phyloP scores from a whole-genome alignment of 2,113 vertebrate genomes.

The Nymphicus hollandicus region DNA sequence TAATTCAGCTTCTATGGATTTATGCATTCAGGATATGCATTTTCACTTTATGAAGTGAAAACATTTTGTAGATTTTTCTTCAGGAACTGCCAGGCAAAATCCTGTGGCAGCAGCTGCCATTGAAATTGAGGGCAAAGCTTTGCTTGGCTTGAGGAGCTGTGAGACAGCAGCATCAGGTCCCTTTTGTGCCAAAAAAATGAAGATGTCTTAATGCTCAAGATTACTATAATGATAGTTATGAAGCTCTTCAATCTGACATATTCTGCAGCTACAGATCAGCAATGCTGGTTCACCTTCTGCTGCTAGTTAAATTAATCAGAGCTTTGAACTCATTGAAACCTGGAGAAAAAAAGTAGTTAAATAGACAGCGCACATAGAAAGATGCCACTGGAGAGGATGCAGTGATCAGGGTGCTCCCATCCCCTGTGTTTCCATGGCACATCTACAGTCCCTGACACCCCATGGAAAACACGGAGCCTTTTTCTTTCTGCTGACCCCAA shows the following conservation, averaged over 20 bases:
- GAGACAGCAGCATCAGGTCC: not conserved
- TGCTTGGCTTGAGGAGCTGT: not conserved
- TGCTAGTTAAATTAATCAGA: not conserved
- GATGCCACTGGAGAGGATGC: not conserved
- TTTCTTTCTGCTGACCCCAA: not conserved
- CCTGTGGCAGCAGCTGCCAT: not conserved
- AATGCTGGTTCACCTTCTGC: not conserved
- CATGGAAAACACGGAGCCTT: accelerated
- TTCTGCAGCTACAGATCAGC: not conserved
- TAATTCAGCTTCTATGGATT: not conserved
- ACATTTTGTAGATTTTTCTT: not conserved
- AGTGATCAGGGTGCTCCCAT: not conserved
- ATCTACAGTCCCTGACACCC: not conserved
- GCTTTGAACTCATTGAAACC: not conserved
- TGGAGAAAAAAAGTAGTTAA: not conserved
- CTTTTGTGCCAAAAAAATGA: not conserved
- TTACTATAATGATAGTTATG: not conserved
- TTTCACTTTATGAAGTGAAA: not conserved
- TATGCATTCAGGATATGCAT: not conserved
- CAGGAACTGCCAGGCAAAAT: not conserved
- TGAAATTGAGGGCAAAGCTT: not conserved
- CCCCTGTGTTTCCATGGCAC: not conserved
- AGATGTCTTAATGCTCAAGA: not conserved
- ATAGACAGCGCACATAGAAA: not conserved
- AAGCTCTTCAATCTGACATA: not conserved